Conservation (phyloP, 2,113 vertebrate species). For the Pelmatolapia mariae region DNA sequence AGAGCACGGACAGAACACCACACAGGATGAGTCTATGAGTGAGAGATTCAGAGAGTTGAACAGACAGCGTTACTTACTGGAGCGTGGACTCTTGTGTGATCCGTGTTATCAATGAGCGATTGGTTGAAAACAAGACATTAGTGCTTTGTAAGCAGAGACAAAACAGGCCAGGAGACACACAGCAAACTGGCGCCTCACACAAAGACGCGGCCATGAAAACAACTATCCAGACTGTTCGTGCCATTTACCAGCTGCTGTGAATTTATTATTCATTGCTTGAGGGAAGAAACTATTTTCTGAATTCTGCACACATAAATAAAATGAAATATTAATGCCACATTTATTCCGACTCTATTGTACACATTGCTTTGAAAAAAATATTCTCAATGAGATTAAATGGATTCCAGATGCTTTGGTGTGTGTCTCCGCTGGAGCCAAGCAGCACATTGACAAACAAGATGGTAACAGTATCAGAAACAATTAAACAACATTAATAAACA, state of each 20-base stretch:
- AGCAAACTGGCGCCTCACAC: constrained; percentile 1
- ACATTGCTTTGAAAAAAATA: background rate
- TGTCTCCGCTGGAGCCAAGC: constrained; percentile 66
- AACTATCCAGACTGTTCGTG: background rate
- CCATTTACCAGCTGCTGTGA: background rate
- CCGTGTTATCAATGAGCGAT: constrained; percentile 79
- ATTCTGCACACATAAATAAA: background rate
- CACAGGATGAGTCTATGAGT: constrained; percentile 37
- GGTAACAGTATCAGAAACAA: constrained; percentile 59
- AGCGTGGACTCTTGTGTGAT: constrained; percentile 76
- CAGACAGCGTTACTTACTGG: constrained; percentile 77
- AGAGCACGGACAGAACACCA: constrained; percentile 14
- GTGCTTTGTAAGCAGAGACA: constrained; percentile 79
- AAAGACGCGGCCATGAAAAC: background rate
- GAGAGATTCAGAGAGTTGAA: constrained; percentile 55
- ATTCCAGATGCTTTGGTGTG: constrained; percentile 44
- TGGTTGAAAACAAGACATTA: constrained; percentile 86
- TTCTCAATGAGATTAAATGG: background rate
- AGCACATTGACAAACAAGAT: constrained; percentile 76
- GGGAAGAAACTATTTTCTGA: background rate
- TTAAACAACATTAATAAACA: constrained; percentile 65
- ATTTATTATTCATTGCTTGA: background rate
- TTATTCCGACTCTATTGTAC: background rate
- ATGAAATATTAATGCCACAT: background rate
- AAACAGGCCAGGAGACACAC: constrained; percentile 71